Evolutionary conservation across 2,797 vertebrate species (phyloP).

Genomic region (Brachymystax lenok): DNA sequence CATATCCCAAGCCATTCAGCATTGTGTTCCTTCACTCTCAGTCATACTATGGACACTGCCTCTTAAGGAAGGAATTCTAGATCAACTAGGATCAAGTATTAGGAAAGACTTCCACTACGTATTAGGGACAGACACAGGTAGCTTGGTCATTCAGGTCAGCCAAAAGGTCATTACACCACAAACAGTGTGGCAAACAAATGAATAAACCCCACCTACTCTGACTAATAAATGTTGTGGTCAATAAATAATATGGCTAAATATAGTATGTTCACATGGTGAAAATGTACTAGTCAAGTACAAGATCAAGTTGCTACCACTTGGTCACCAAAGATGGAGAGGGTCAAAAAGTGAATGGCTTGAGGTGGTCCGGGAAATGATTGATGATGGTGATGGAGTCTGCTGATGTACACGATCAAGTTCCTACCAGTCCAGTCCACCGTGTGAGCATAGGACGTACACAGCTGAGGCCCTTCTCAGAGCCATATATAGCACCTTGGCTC

Average conservation of each 20-base stretch:
- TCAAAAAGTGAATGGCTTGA: no score
- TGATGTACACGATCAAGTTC: no score
- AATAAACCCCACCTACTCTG: background rate
- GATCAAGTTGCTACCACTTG: background rate
- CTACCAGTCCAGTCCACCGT: background rate
- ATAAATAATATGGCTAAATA: background rate
- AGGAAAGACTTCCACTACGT: background rate
- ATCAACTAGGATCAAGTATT: no score
- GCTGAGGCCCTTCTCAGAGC: background rate
- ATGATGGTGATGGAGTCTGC: no score
- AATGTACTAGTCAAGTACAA: background rate
- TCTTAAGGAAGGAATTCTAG: background rate
- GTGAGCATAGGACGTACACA: background rate
- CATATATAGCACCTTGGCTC: background rate
- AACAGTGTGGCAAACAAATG: background rate
- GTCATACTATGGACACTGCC: background rate
- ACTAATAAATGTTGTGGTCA: background rate
- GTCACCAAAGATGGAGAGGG: no score
- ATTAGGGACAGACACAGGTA: background rate
- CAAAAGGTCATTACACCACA: background rate
- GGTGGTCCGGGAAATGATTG: no score
- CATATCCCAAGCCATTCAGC: no score
- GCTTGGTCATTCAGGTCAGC: background rate
- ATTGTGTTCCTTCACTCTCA: no score
- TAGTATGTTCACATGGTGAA: background rate